phyloP scores from a whole-genome alignment of 2,888 invertebrate species.

The Cosmorhoe ocellata region DNA sequence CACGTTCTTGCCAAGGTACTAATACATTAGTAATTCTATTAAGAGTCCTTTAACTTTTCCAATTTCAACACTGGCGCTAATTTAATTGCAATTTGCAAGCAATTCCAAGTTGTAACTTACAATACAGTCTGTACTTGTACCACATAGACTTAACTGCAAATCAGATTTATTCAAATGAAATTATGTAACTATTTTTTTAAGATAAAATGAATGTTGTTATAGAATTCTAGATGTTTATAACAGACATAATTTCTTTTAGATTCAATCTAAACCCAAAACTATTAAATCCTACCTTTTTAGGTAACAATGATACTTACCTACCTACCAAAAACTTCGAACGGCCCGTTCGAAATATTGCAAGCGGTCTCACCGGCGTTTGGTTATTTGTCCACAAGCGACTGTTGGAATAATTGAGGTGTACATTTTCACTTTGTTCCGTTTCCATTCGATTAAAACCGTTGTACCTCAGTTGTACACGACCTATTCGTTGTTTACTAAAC shows the following conservation, averaged over 20 bases:
- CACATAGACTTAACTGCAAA: background rate
- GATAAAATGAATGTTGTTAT: no score
- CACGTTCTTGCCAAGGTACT: no score
- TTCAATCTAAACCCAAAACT: background rate
- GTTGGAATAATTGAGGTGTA: slow-evolving; percentile 82
- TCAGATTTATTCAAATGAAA: no score
- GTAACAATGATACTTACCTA: no score
- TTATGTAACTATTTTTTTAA: no score
- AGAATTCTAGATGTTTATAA: no score
- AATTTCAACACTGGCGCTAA: slow-evolving; percentile 47
- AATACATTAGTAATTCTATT: slow-evolving; percentile 43
- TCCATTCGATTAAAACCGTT: slow-evolving; percentile 82
- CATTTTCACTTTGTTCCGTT: slow-evolving; percentile 82
- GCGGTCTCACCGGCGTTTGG: slow-evolving; percentile 63
- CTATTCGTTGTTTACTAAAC: slow-evolving; percentile 81
- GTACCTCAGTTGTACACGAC: slow-evolving; percentile 78
- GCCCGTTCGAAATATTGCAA: slow-evolving; percentile 47
- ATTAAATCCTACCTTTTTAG: no score
- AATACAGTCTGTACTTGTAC: slow-evolving; percentile 24
- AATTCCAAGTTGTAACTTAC: slow-evolving; percentile 47
- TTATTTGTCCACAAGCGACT: slow-evolving; percentile 73
- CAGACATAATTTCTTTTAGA: no score
- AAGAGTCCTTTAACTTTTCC: slow-evolving; percentile 57
- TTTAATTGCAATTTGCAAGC: slow-evolving; percentile 51
- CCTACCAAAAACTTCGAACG: slow-evolving; percentile 26